These are phyloP conservation scores for Xiphias gladius DNA, from an alignment of 2,113 vertebrate species.

Conservation along the genomic window DNA sequence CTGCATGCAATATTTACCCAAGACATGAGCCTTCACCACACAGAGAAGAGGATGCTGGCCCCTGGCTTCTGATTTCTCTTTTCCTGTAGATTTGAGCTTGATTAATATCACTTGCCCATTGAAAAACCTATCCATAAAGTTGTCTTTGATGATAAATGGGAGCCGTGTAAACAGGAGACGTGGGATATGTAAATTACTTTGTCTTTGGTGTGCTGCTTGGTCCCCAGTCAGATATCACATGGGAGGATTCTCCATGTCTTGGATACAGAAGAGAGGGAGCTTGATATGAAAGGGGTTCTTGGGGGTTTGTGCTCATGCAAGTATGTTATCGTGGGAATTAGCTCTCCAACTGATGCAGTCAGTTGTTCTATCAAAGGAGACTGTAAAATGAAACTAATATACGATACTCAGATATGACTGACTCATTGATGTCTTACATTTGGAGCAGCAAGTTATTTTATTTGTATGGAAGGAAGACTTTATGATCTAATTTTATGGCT, in stretches of 20 bases:
- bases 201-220: constrained; percentile 59
- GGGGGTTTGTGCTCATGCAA: constrained; percentile 52
- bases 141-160: constrained; percentile 81
- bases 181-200: constrained; percentile 79
- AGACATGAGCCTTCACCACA: constrained; percentile 49
- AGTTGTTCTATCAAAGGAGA: constrained; percentile 54
- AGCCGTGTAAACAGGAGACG: constrained; percentile 75
- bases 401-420: constrained; percentile 19
- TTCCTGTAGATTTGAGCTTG: constrained; percentile 70
- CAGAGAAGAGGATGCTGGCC: constrained; percentile 55
- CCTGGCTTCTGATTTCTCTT: constrained; percentile 58
- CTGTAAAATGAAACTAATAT: constrained; percentile 36
- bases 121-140: constrained; percentile 68
- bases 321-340: constrained; percentile 64
- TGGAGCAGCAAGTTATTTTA: not conserved
- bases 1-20: constrained; percentile 76
- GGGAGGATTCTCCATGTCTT: constrained; percentile 61
- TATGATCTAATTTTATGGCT: constrained; percentile 13
- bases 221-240: constrained; percentile 69
- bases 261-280: constrained; percentile 63
- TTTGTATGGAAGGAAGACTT: constrained; percentile 19
- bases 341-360: constrained; percentile 37
- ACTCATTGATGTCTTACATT: constrained; percentile 22
- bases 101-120: constrained; percentile 71
- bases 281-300: constrained; percentile 57